Evolutionary conservation across 2,797 vertebrate species (phyloP), one percentile per base, ranked within the genome.

Genomic region (Channallabes apus): DNA sequence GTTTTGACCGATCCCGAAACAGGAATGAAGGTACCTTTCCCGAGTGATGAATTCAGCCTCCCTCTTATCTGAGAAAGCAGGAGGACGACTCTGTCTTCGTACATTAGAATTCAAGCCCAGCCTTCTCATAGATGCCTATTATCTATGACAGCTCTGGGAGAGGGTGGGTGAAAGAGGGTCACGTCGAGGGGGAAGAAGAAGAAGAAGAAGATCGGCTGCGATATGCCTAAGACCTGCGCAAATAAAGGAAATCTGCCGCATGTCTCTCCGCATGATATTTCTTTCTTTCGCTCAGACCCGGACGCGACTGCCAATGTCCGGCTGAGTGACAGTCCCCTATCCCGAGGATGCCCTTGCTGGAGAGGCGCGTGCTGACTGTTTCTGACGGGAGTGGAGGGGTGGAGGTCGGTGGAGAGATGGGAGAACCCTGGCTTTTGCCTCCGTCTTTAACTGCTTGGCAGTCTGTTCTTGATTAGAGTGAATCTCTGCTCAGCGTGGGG

Each of bases 401-500:
- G 83, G 86, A 86, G 86, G 84, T 85, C 46, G 32, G 51, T 5
- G 78, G n/a, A 69, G 59, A 61, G 64, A 65, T 58, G 35, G 59
- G 29, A 27, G 64, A 82, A 84, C 64, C 24, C 62, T 81, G 83
- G 76, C 84, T 85, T 64, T 72, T 86, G 41, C 86, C 89, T 89
- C 91, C 88, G 92, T 94, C 90, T 93, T 93, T 93, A 94, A 94
- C 91, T 67, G 89, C 90, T 91, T 91, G 92, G 92, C 93, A 94
- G 94, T 93, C 93, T 91, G 82, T 92, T 94, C 93, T 93, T 95
- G 93, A 94, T 94, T 93, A 94, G 92, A 88, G 90, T 77, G 29
- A 82, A 41, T 88, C 85, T 87, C 89, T 87, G 22, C 92, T 93
- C 93, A 90, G 91, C 20, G 83, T 75, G 89, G 91, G 92, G 91